Base-by-base conservation (phyloP, 2,797 vertebrate species). In the Triplophysa yarkandensis region DNA sequence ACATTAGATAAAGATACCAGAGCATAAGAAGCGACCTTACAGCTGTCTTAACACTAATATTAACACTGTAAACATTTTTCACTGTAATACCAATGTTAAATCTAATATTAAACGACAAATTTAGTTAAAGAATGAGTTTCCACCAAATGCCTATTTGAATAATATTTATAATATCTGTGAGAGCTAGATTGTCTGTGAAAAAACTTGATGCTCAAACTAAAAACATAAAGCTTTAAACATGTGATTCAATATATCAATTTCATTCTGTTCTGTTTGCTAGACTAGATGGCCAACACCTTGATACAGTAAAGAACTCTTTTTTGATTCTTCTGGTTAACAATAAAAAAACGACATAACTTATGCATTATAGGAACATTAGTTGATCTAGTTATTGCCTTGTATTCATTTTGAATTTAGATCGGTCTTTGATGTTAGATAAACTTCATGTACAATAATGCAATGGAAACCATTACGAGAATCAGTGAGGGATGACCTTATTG, bases 401-500 rank as follows among this genome's bases (percentile, higher is more conserved):
- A 81, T 69, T 74, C 74, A 62, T 65, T 44, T 41, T 63, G 62
- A 72, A 78, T 75, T 77, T 54, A 10, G 39, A 65, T 57, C 46
- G 76, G 32, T 39, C 43, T 25, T 50, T 80, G 83, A 68, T 74
- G 25, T 78, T 43, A 9, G 81, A 74, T 41, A 68, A 76, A 36
- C 68, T 60, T 10, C 43, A n/a, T n/a, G n/a, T n/a, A n/a, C 68
- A 21, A 62, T 79, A 71, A 73, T 77, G 44, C 46, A 82, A 88
- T 84, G 32, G 80, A 44, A 83, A 85, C 55, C 67, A 86, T 86
- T 30, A 67, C 71, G 0, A 73, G 77, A 80, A 36, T n/a, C 16
- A 39, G 63, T 21, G 16, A 25, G 11, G 63, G 50, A 66, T 80
- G 65, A 3, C 11, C 50, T 66, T 58, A 17, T 73, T 71, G 46